Conservation (phyloP, 2,888 invertebrate species). For the Mimachlamys varia region DNA sequence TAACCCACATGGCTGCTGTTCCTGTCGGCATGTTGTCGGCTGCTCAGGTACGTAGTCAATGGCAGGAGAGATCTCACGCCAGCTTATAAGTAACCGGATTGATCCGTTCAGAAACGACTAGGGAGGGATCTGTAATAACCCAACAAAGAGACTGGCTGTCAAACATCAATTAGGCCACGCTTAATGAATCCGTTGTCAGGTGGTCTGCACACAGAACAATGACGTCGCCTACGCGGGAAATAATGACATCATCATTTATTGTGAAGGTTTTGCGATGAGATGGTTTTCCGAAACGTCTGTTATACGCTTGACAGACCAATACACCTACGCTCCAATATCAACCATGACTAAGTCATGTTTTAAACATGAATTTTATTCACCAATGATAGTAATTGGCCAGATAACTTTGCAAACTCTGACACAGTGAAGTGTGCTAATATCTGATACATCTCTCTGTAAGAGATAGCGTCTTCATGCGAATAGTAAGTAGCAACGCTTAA, state of each 20-base stretch:
- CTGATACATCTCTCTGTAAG: too few relatives aligned
- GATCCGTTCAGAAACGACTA: background rate
- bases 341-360: background rate
- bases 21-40: background rate
- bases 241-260: slow-evolving; percentile 23
- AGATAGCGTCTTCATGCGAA: too few relatives aligned
- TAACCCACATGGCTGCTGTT: background rate
- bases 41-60: background rate
- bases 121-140: slow-evolving; percentile 2
- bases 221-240: slow-evolving; percentile 31
- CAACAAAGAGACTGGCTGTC: slow-evolving; percentile 28
- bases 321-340: background rate
- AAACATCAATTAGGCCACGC: slow-evolving; percentile 32
- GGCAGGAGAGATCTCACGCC: background rate
- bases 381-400: background rate
- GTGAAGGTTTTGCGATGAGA: background rate
- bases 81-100: slow-evolving; percentile 28
- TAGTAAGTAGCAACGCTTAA: too few relatives aligned
- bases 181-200: slow-evolving; percentile 17
- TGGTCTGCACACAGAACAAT: slow-evolving; percentile 6
- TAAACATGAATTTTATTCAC: background rate
- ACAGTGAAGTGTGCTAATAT: too few relatives aligned
- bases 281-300: background rate
- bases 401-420: background rate
- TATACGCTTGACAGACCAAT: background rate